Evolutionary conservation across 2,113 vertebrate genomes (phyloP).

Genomic region (Struthidea cinerea): DNA sequence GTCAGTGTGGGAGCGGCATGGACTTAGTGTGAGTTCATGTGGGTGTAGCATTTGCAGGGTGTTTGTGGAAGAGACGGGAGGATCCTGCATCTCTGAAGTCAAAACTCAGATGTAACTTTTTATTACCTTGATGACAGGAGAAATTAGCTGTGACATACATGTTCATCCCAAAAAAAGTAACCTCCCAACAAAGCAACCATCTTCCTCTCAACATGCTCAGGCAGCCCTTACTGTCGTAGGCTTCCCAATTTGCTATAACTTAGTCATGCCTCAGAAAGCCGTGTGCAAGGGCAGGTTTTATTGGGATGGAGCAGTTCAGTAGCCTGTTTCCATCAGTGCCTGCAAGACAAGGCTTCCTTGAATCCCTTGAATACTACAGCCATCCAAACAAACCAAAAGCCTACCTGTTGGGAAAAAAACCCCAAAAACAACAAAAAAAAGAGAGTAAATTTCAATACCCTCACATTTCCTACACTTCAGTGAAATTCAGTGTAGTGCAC

Average conservation of each 20-base stretch:
- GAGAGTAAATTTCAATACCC: neutral
- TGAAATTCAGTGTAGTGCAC: neutral
- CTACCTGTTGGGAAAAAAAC: neutral
- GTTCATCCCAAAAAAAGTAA: neutral
- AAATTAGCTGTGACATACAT: neutral
- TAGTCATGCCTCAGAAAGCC: neutral
- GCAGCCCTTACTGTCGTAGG: fast-evolving
- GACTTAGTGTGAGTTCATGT: neutral
- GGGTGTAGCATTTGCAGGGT: neutral
- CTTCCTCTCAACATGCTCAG: neutral
- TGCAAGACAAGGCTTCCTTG: neutral
- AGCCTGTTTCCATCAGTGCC: neutral
- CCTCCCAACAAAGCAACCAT: neutral
- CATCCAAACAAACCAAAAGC: neutral
- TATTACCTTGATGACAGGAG: neutral
- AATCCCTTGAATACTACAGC: neutral
- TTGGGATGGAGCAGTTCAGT: neutral
- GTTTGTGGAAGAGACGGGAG: neutral
- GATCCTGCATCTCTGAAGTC: neutral
- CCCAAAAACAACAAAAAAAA: too few relatives aligned
- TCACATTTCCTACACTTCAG: neutral
- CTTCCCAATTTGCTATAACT: neutral
- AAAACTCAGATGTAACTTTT: neutral
- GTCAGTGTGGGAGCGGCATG: neutral
- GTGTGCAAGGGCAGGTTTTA: neutral